Conservation (phyloP, 2,113 vertebrate genomes). For the Daphoenositta chrysoptera region DNA sequence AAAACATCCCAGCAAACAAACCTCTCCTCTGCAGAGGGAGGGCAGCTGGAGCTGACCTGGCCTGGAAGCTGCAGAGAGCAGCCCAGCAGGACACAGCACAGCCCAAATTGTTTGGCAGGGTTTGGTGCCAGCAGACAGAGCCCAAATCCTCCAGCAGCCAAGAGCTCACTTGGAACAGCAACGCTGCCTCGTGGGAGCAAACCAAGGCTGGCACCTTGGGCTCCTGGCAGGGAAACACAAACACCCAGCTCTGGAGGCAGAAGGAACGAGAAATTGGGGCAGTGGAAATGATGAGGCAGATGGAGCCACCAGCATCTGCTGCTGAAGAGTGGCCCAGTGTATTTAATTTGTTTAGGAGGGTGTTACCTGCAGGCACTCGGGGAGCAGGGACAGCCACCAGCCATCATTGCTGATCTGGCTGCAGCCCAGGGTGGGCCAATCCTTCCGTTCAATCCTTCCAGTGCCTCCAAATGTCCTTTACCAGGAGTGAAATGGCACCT, state of each 20-base stretch:
- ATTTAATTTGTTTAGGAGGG: not conserved
- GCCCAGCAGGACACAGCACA: not conserved
- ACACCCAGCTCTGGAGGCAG: not conserved
- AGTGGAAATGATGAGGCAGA: not conserved
- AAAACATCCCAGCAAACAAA: constrained; percentile 52
- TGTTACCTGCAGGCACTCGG: not conserved
- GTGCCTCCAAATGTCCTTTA: not conserved
- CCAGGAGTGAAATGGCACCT: not conserved
- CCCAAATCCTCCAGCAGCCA: not conserved
- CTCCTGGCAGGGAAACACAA: not conserved
- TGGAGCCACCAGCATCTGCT: not conserved
- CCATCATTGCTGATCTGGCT: not conserved
- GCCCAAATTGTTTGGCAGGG: not conserved
- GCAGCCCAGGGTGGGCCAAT: not conserved
- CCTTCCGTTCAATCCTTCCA: not conserved
- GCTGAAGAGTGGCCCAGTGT: not conserved
- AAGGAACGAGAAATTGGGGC: not conserved
- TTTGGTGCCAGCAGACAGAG: not conserved
- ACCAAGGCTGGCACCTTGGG: not conserved
- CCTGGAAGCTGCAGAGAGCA: not conserved
- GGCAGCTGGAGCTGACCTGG: not conserved
- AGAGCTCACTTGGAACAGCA: not conserved
- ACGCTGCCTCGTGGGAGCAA: not conserved
- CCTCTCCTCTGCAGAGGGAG: not conserved
- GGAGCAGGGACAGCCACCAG: not conserved